Evolutionary conservation across 2,797 vertebrate genomes (phyloP).

Genomic region (Sarcoramphus papa): DNA sequence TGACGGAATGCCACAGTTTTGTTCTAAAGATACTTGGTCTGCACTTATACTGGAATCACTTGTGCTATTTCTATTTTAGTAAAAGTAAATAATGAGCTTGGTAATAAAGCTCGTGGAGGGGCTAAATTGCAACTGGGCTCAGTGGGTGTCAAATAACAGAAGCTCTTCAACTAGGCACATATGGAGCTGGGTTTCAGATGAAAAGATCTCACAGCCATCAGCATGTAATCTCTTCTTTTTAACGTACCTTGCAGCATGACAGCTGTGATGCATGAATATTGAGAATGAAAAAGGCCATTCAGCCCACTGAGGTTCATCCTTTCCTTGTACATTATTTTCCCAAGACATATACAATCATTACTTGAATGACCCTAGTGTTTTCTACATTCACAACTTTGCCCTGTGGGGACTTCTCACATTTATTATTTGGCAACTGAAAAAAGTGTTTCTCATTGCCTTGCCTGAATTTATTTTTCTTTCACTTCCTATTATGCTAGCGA

Average conservation of each 20-base stretch:
- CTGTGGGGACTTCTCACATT: neutral
- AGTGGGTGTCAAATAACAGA: neutral
- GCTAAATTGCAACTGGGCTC: neutral
- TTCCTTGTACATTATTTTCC: conserved; percentile 23
- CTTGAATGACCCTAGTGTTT: neutral
- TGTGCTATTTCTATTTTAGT: neutral
- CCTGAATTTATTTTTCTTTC: conserved; percentile 17
- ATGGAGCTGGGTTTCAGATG: neutral
- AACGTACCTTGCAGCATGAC: neutral
- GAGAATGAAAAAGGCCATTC: neutral
- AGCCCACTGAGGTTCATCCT: neutral
- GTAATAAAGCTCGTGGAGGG: neutral
- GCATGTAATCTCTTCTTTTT: neutral
- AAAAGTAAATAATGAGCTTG: neutral
- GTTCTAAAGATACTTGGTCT: neutral
- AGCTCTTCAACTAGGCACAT: neutral
- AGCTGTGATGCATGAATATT: neutral
- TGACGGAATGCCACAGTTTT: neutral
- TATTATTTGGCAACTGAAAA: conserved; percentile 34
- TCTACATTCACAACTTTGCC: neutral
- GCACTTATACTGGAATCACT: neutral
- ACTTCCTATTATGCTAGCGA: neutral
- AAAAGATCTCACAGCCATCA: neutral
- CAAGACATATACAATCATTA: neutral
- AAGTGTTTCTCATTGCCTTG: neutral